These are phyloP conservation scores for Ryuthela nishihirai DNA, from an alignment of 2,888 invertebrate genomes.

Conservation along the genomic window DNA sequence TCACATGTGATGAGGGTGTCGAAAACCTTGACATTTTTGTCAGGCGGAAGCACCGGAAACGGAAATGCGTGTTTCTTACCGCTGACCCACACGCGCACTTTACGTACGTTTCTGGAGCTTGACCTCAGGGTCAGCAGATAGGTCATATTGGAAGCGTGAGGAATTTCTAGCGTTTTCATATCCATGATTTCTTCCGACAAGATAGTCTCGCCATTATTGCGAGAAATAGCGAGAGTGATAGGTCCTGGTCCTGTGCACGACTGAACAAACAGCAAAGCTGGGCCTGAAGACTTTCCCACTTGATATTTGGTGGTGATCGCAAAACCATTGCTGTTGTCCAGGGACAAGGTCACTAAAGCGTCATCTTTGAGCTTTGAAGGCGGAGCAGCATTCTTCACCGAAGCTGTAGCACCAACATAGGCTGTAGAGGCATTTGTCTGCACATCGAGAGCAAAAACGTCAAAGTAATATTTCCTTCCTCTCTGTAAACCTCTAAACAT, in stretches of 20 bases:
- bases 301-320: constrained; percentile 19
- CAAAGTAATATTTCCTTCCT: constrained; percentile 56
- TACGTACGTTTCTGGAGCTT: constrained; percentile 2
- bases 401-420: constrained; percentile 51
- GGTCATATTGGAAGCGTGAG: not conserved
- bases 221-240: constrained; percentile 16
- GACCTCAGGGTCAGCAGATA: constrained; percentile 10
- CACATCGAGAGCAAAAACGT: constrained; percentile 57
- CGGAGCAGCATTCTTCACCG: constrained; percentile 2
- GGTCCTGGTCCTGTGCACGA: constrained; percentile 38
- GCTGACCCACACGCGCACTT: constrained; percentile 31
- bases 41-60: constrained; percentile 46
- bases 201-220: constrained; percentile 10
- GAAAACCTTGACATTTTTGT: constrained; percentile 46
- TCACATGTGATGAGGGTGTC: constrained; percentile 46
- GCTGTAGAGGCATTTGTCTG: constrained; percentile 56
- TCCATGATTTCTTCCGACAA: constrained; percentile 22
- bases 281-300: constrained; percentile 9
- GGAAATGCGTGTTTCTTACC: constrained; percentile 41
- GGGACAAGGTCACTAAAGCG: constrained; percentile 9
- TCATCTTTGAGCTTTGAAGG: constrained; percentile 7
- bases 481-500: constrained; percentile 54
- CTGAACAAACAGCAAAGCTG: constrained; percentile 22
- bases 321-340: constrained; percentile 21
- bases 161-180: constrained; percentile 21